A percentile compares a stretch with the other conserved stretches of the same genome.
Evolutionary conservation across 64 coral and sea anemone species (phyloP).

Genomic region (Platygyra sinensis): DNA sequence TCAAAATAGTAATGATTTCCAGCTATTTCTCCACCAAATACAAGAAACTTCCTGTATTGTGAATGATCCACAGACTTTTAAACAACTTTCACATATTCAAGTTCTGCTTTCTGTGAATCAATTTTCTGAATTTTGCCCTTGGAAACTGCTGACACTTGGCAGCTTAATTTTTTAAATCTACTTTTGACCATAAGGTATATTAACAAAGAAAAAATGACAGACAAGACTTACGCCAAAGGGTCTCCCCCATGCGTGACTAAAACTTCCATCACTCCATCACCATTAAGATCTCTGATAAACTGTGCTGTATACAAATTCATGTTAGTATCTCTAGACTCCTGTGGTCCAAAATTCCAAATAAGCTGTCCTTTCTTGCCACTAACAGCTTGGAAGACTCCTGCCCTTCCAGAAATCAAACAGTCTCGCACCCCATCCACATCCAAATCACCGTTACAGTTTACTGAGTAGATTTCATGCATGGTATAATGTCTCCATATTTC

Average conservation of each 20-base stretch:
- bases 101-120: background rate
- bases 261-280: slow-evolving; percentile 88
- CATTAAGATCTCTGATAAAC: slow-evolving; percentile 90
- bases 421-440: slow-evolving; percentile 81
- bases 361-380: slow-evolving; percentile 73
- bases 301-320: slow-evolving; percentile 98
- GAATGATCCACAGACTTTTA: too few species aligned
- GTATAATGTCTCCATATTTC: slow-evolving; percentile 97
- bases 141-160: too few species aligned
- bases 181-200: background rate
- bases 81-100: background rate
- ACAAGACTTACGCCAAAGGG: slow-evolving; percentile 85
- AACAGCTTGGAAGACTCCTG: slow-evolving; percentile 89
- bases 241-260: slow-evolving; percentile 95
- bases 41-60: too few species aligned
- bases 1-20: too few species aligned
- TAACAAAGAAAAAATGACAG: background rate
- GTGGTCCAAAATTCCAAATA: slow-evolving; percentile 86
- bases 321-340: slow-evolving; percentile 70
- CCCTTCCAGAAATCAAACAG: slow-evolving; percentile 87
- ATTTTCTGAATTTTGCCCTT: background rate
- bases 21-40: too few species aligned
- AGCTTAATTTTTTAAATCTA: background rate
- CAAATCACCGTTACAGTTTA: slow-evolving; percentile 97
- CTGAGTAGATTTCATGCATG: slow-evolving; percentile 95